Evolutionary conservation across 2,113 vertebrate genomes (phyloP).

Genomic region (Desmodus rotundus): DNA sequence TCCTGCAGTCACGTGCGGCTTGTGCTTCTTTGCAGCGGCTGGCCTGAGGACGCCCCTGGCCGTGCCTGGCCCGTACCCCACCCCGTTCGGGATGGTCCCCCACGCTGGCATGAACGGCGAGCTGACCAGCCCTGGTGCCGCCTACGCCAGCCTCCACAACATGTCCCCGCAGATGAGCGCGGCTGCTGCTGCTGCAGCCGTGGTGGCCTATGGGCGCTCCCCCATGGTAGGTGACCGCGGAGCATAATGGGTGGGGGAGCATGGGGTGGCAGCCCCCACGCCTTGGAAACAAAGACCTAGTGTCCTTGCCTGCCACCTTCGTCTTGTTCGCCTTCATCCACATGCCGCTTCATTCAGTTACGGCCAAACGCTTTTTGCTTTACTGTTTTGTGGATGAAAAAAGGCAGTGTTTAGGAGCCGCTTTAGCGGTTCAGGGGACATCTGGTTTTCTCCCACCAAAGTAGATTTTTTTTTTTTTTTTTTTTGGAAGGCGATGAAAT

Average conservation of each 20-base stretch:
- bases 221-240: conserved; percentile 86
- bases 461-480: neutral
- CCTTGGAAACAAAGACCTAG: conserved; percentile 30
- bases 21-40: conserved; percentile 81
- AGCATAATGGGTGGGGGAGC: neutral
- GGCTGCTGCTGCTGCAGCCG: conserved; percentile 88
- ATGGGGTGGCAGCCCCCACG: neutral
- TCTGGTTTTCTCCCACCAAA: conserved; percentile 54
- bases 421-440: neutral
- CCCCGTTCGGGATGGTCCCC: conserved; percentile 93
- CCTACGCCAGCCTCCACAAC: conserved; percentile 93
- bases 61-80: conserved; percentile 91
- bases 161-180: conserved; percentile 98
- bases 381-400: conserved; percentile 42
- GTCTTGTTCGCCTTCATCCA: neutral
- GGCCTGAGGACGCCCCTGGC: conserved; percentile 92
- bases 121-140: conserved; percentile 90
- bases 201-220: conserved; percentile 93
- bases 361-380: neutral
- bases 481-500: neutral
- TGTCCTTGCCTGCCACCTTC: neutral
- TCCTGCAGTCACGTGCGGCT: neutral
- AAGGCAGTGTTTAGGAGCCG: conserved; percentile 6
- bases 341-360: neutral
- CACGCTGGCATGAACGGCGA: conserved; percentile 94